Conservation (phyloP, 2,888 invertebrate genomes). For the Rhyacophila evoluta region DNA sequence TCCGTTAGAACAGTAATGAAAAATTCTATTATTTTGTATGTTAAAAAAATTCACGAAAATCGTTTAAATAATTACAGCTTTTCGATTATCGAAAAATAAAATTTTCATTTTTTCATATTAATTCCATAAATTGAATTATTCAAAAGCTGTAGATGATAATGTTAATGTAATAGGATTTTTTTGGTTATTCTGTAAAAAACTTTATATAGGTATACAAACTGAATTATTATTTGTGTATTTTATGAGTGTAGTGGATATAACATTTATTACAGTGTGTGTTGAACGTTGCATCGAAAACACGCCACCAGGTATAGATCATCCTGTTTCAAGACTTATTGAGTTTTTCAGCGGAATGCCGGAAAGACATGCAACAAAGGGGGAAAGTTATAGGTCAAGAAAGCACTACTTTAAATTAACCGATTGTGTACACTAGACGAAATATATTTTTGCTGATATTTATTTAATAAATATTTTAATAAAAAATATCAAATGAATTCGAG, state of each 20-base stretch:
- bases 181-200: neutral
- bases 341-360: slow-evolving; percentile 60
- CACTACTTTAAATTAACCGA: slow-evolving; percentile 63
- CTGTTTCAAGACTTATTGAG: slow-evolving; percentile 62
- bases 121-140: no score
- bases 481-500: neutral
- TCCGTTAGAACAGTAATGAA: no score
- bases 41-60: no score
- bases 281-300: slow-evolving; percentile 38
- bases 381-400: slow-evolving; percentile 63
- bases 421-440: slow-evolving; percentile 61
- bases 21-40: no score
- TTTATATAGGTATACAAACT: neutral
- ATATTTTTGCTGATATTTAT: slow-evolving; percentile 59
- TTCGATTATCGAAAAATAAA: no score
- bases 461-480: neutral
- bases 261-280: slow-evolving; percentile 22
- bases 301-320: slow-evolving; percentile 58
- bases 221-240: neutral
- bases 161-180: neutral
- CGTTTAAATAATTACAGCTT: no score
- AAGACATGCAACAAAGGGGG: slow-evolving; percentile 66
- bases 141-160: no score
- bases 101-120: no score
- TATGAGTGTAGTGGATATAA: neutral